Base-by-base conservation (phyloP, 2,888 invertebrate species). In the Kuschelorhynchus macadamiae region DNA sequence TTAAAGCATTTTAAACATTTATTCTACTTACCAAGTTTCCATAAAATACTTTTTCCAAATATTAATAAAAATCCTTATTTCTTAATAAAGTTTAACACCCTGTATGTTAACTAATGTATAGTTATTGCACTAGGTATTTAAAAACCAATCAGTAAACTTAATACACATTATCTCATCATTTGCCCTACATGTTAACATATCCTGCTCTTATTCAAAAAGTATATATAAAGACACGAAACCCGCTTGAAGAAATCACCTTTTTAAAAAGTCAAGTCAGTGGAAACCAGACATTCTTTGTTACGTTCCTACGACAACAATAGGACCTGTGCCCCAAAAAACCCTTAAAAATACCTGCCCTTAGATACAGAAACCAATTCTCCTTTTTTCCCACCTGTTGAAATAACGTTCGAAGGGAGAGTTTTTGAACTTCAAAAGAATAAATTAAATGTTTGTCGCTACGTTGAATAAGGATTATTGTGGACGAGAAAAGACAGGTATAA, bases 251-350 rank as follows among this genome's bases (percentile, higher is more conserved):
- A 8, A 33, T 36, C 0, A 33, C 18, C 32, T 16, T 18, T 36
- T 52, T 36, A 36, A 33, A 42, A 55, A 55, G 55, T 55, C 55
- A 42, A 42, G 42, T 21, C 11, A 3, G 30, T 14, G 30, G 30
- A 42, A 21, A 30, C 42, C 55, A 18, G 7, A 21, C 5, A 36
- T 7, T 12, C 36, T 7, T 36, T 36, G 36, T 41, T n/a, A 36
- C 30, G 30, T 41, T 21, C 55, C 62, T 62, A 33, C 46, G 30
- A 50, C 62, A 62, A 62, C 46, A 62, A 53, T 62, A 53, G 62
- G 52, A 62, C 62, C 62, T 62, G 53, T 60, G 16, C 49, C 60
- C 39, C 30, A n/a, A 21, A 39, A 61, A 42, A 42, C 52, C 39
- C 30, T 30, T 32, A 44, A 62, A 62, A 62, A 46, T 62, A 44